Evolutionary conservation across 2,113 vertebrate species (phyloP).

Genomic region (Pimephales promelas): DNA sequence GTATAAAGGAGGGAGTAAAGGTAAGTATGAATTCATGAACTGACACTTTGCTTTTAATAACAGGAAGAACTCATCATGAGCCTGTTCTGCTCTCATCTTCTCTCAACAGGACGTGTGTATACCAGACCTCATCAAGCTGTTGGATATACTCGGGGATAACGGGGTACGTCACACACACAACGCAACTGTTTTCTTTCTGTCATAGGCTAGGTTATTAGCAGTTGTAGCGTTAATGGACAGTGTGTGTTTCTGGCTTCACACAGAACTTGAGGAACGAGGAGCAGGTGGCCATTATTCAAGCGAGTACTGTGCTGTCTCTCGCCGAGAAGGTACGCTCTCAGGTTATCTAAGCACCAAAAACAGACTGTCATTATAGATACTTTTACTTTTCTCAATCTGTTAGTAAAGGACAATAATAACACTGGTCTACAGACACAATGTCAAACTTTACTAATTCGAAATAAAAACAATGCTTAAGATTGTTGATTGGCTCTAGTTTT

Average conservation of each 20-base stretch:
- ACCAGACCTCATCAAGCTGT: slow-evolving; percentile 96
- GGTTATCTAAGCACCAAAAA: neutral
- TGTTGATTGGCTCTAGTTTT: too few relatives aligned
- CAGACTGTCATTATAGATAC: too few relatives aligned
- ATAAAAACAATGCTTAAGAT: too few relatives aligned
- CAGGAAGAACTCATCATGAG: neutral
- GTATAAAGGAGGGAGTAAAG: slow-evolving; percentile 99
- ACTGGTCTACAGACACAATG: too few relatives aligned
- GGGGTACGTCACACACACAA: slow-evolving; percentile 81
- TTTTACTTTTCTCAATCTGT: too few relatives aligned
- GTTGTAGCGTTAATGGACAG: neutral
- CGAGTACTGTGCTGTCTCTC: slow-evolving; percentile 94
- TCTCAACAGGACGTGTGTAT: slow-evolving; percentile 91
- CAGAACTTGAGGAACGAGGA: slow-evolving; percentile 98
- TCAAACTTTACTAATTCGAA: too few relatives aligned
- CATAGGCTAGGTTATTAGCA: too few relatives aligned
- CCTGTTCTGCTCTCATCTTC: neutral
- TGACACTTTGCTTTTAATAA: neutral
- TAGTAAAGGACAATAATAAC: too few relatives aligned
- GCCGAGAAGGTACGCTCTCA: slow-evolving; percentile 89
- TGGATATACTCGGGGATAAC: slow-evolving; percentile 97
- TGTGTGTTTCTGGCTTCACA: slow-evolving; percentile 5
- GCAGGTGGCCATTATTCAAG: slow-evolving; percentile 98
- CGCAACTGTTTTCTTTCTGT: neutral
- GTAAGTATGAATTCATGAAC: slow-evolving; percentile 67